Evolutionary conservation across 2,113 vertebrate species (phyloP).

Genomic region (Laticauda laticaudata): DNA sequence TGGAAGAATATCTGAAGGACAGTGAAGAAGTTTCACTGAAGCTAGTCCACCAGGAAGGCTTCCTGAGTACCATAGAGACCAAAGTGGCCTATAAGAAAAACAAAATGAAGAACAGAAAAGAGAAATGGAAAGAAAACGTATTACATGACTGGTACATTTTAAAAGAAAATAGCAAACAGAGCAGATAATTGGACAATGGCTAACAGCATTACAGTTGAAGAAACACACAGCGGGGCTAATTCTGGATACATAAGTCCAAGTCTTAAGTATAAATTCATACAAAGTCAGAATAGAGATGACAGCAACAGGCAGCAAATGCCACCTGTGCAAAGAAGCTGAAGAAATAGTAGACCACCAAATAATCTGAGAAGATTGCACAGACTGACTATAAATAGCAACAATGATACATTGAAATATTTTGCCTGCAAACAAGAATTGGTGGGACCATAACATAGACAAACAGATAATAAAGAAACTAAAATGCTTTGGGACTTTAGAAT

Average conservation of each 20-base stretch:
- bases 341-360: neutral
- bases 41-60: neutral
- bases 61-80: neutral
- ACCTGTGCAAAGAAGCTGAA: neutral
- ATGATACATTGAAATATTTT: neutral
- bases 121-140: neutral
- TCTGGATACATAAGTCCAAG: neutral
- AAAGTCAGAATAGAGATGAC: neutral
- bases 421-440: neutral
- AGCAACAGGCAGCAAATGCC: neutral
- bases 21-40: neutral
- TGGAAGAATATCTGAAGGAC: neutral
- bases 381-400: neutral
- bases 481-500: neutral
- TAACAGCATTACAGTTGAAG: neutral
- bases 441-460: neutral
- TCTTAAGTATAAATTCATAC: neutral
- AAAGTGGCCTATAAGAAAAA: neutral
- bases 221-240: neutral
- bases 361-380: neutral
- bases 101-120: neutral
- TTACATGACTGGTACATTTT: neutral
- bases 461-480: neutral
- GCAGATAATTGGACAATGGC: neutral
- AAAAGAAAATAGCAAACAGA: neutral